Conservation (phyloP, 2,888 invertebrate species). For the Diplazon laetatorius region DNA sequence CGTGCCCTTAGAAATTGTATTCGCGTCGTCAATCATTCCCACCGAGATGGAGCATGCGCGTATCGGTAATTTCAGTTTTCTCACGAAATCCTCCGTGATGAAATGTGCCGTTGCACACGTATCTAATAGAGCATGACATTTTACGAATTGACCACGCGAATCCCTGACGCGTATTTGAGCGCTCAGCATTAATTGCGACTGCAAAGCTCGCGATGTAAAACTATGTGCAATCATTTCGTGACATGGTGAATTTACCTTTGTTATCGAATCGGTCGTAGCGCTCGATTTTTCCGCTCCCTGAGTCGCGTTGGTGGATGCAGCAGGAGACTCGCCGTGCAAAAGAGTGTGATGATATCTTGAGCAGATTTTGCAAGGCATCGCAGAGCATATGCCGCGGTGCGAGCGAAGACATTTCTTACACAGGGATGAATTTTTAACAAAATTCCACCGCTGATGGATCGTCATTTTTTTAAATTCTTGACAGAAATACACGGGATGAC, state of each 20-base stretch:
- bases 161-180: constrained; percentile 28
- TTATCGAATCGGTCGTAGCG: background rate
- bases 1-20: background rate
- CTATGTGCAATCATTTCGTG: background rate
- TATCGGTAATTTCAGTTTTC: constrained; percentile 20
- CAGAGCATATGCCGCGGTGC: constrained; percentile 19
- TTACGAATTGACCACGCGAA: background rate
- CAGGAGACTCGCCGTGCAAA: constrained; percentile 17
- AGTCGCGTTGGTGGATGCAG: background rate
- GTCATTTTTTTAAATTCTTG: constrained; percentile 31
- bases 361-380: constrained; percentile 25
- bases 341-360: constrained; percentile 29
- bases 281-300: background rate
- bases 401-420: constrained; percentile 18
- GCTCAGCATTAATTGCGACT: constrained; percentile 43
- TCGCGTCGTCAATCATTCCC: constrained; percentile 1
- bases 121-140: constrained; percentile 24
- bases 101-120: constrained; percentile 23
- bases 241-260: background rate
- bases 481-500: constrained; percentile 27
- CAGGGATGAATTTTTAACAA: constrained; percentile 6
- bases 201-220: constrained; percentile 3
- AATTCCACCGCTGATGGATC: constrained; percentile 15
- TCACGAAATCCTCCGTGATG: constrained; percentile 23
- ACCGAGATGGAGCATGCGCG: constrained; percentile 21